Evolutionary conservation across 1,140 invertebrate genomes (phyloP).

Genomic region (Diabrotica undecimpunctata): DNA sequence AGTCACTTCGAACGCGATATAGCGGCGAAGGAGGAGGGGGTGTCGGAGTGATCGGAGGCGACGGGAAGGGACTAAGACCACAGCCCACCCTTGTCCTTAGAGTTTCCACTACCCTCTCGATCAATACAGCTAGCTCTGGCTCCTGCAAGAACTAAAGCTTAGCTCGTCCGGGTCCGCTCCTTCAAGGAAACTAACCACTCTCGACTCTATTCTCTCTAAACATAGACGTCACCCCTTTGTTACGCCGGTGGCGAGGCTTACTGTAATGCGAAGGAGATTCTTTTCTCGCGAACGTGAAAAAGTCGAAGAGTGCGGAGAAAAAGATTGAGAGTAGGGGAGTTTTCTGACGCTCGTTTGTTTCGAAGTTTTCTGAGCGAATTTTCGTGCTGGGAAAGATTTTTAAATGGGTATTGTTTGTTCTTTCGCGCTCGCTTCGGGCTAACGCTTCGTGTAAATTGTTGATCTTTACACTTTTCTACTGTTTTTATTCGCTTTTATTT

Average conservation of each 20-base stretch:
- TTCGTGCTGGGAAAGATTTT: conserved; percentile 22
- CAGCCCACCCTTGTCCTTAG: conserved; percentile 45
- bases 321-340: conserved; percentile 25
- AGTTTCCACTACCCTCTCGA: conserved; percentile 45
- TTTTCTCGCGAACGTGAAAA: conserved; percentile 31
- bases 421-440: conserved; percentile 12
- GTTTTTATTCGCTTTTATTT: conserved; percentile 10
- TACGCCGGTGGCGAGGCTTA: conserved; percentile 13
- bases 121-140: conserved; percentile 45
- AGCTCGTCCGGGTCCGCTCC: conserved; percentile 46
- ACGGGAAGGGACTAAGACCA: conserved; percentile 45
- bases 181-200: conserved; percentile 39
- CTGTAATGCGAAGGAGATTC: conserved; percentile 25
- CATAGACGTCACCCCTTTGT: conserved; percentile 36
- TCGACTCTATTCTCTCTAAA: conserved; percentile 31
- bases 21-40: conserved; percentile 25
- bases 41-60: conserved; percentile 38
- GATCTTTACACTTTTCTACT: neutral
- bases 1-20: conserved; percentile 27
- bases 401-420: conserved; percentile 24
- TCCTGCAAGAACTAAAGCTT: conserved; percentile 45
- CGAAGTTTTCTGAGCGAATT: conserved; percentile 17
- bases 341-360: conserved; percentile 8
- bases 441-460: conserved; percentile 3
- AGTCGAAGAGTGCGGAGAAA: conserved; percentile 21